Conservation (phyloP, 2,797 vertebrate species). For the Pristis pectinata region DNA sequence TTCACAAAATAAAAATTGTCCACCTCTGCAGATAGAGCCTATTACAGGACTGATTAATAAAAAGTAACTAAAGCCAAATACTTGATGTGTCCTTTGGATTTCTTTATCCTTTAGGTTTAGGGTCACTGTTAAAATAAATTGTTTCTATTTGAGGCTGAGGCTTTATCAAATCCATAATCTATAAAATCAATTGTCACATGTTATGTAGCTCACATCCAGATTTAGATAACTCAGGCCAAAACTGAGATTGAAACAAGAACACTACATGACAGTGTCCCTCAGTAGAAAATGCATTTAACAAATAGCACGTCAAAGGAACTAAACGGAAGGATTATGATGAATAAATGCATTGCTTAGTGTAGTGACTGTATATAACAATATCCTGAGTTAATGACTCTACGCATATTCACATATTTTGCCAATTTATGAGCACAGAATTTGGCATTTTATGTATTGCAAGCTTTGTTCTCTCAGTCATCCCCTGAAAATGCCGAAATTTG, state of each 20-base stretch:
- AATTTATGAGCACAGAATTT: not conserved
- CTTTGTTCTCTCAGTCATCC: not conserved
- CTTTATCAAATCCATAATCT: not conserved
- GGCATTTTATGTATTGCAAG: not conserved
- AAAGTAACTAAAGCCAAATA: not conserved
- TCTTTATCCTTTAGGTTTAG: not conserved
- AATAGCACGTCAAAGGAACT: too few relatives aligned
- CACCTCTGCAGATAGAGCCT: not conserved
- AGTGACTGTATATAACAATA: not conserved
- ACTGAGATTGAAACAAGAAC: too few relatives aligned
- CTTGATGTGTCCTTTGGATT: not conserved
- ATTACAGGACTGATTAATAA: not conserved
- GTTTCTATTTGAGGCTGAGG: not conserved
- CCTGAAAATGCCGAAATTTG: not conserved
- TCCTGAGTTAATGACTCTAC: not conserved
- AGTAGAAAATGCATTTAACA: too few relatives aligned
- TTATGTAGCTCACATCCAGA: too few relatives aligned
- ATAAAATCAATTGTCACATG: too few relatives aligned
- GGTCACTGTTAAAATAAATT: slow-evolving; percentile 8
- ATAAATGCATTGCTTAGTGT: too few relatives aligned
- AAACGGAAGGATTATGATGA: too few relatives aligned
- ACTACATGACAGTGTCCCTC: too few relatives aligned
- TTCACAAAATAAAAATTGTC: not conserved
- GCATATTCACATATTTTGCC: not conserved
- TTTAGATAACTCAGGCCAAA: too few relatives aligned